A percentile compares a stretch with the other conserved stretches of the same genome.
Conservation (phyloP, 1,140 invertebrate genomes). For the Dendrolimus kikuchii region DNA sequence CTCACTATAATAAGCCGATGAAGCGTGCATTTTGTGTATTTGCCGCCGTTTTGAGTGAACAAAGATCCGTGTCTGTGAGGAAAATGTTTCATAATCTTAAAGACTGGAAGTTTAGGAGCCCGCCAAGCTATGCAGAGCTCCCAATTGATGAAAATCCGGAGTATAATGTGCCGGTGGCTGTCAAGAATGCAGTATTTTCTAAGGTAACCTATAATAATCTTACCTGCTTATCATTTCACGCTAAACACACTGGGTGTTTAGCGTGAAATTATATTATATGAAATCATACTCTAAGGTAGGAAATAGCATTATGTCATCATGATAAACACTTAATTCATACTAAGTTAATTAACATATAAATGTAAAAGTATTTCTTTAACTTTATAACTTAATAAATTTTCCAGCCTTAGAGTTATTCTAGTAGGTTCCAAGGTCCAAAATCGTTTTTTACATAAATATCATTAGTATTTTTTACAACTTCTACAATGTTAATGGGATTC, state of each 20-base stretch:
- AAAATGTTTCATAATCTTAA: conserved; percentile 42
- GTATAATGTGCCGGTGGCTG: conserved; percentile 50
- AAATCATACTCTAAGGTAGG: no score
- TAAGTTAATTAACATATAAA: no score
- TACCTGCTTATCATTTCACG: conserved; percentile 2
- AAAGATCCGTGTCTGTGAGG: conserved; percentile 18
- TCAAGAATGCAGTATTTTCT: conserved; percentile 58
- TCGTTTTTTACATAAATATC: no score
- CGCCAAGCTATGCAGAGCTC: conserved; percentile 41
- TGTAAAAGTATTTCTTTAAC: no score
- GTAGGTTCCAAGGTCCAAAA: no score
- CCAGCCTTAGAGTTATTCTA: no score
- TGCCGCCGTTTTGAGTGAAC: conserved; percentile 25
- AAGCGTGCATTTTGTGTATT: conserved; percentile 36
- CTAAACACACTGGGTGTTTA: neutral
- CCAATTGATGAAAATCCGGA: conserved; percentile 52
- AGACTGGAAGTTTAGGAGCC: conserved; percentile 47
- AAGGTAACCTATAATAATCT: conserved; percentile 29
- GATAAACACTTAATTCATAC: no score
- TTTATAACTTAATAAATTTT: no score
- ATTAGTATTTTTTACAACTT: no score
- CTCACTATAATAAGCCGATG: conserved; percentile 27
- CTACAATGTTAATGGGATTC: no score
- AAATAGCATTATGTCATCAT: no score
- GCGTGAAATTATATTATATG: neutral